phyloP scores from a whole-genome alignment of 1,140 invertebrate genomes.

The Zaprionus vittiger region DNA sequence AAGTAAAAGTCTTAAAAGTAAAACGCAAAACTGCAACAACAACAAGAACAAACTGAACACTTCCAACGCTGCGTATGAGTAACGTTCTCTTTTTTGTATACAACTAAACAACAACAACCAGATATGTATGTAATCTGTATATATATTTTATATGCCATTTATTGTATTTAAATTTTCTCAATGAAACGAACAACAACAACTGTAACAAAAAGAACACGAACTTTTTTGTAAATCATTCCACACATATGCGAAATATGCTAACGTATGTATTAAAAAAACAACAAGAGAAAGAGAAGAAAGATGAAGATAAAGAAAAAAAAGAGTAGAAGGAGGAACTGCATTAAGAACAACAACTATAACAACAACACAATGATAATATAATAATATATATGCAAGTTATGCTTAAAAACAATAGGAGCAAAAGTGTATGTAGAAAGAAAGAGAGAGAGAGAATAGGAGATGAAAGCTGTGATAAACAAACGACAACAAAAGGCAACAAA shows the following conservation, averaged over 20 bases:
- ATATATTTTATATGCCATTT: conserved; percentile 82
- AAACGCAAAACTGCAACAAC: conserved; percentile 50
- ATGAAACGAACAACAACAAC: conserved; percentile 26
- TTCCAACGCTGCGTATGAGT: conserved; percentile 72
- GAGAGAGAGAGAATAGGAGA: conserved; percentile 6
- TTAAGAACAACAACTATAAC: conserved; percentile 58
- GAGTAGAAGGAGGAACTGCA: conserved; percentile 37
- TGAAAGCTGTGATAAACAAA: conserved; percentile 73
- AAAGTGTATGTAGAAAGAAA: conserved; percentile 54
- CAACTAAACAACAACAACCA: conserved; percentile 49
- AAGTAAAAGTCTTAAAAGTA: conserved; percentile 49
- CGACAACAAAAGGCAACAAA: conserved; percentile 50
- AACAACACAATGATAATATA: conserved; percentile 37
- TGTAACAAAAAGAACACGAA: conserved; percentile 15
- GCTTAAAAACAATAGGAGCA: conserved; percentile 74
- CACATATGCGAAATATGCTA: conserved; percentile 63
- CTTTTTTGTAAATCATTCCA: conserved; percentile 80
- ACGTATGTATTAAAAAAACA: conserved; percentile 64
- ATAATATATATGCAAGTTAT: conserved; percentile 75
- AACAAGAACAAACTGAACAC: conserved; percentile 41
- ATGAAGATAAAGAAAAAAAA: not conserved
- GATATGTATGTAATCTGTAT: conserved; percentile 43
- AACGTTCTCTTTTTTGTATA: conserved; percentile 74
- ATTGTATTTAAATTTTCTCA: conserved; percentile 77
- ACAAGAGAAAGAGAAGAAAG: conserved; percentile 45